These are phyloP conservation scores for Sicus ferrugineus DNA, from an alignment of 2,888 invertebrate species.

Conservation along the genomic window DNA sequence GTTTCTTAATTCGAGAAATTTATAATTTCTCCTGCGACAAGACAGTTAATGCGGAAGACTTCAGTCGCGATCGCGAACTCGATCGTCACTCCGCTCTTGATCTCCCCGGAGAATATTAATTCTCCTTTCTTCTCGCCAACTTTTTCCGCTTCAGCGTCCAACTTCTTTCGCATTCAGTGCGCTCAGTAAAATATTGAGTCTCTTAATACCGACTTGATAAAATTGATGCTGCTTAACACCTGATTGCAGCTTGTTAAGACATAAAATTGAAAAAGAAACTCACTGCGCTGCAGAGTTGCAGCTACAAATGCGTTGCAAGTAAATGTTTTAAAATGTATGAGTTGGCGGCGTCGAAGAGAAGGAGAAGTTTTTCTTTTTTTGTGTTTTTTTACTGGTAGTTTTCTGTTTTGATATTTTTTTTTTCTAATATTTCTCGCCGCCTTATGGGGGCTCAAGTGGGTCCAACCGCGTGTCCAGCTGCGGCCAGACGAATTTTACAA, in stretches of 20 bases:
- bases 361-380: background rate
- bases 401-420: background rate
- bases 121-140: no score
- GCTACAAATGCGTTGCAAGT: conserved; percentile 1
- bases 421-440: conserved; percentile 14
- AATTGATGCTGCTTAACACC: conserved; percentile 26
- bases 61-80: no score
- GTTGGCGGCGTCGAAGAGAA: background rate
- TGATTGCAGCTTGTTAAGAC: conserved; percentile 13
- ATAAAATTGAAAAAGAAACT: background rate
- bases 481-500: conserved; percentile 41
- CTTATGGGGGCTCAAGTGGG: background rate
- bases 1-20: no score
- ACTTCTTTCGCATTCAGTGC: no score
- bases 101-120: no score
- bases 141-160: no score
- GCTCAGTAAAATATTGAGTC: background rate
- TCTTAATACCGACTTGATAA: conserved; percentile 4
- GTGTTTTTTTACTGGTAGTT: background rate
- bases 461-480: conserved; percentile 20
- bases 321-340: conserved; percentile 26
- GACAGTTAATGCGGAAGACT: no score
- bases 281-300: background rate
- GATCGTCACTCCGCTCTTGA: no score
- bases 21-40: no score